Conservation (phyloP, 2,888 invertebrate species). For the Physocephala rufipes region DNA sequence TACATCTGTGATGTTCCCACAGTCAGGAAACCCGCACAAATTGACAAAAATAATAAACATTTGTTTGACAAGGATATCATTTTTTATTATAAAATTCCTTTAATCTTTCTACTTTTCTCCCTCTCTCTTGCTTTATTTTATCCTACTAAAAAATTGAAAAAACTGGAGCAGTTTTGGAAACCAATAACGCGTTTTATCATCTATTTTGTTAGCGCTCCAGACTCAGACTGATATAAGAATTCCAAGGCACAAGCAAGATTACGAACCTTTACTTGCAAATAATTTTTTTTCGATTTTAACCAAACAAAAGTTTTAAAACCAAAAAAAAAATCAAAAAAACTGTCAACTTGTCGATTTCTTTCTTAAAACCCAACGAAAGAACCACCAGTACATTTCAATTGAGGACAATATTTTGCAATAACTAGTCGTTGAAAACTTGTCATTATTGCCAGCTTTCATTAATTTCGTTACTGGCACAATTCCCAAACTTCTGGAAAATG, state of each 20-base stretch:
- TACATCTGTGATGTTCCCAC: slow-evolving; percentile 20
- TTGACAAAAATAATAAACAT: background rate
- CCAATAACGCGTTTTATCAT: background rate
- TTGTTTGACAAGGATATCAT: slow-evolving; percentile 12
- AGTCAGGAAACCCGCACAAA: background rate
- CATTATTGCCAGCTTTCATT: background rate
- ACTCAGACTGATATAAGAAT: slow-evolving; percentile 24
- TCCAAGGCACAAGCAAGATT: slow-evolving; percentile 29
- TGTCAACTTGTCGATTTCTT: too few species aligned
- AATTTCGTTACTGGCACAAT: background rate
- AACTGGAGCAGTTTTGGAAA: background rate
- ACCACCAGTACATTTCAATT: background rate
- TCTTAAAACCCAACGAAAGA: background rate
- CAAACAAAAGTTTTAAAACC: background rate
- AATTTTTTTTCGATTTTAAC: slow-evolving; percentile 17
- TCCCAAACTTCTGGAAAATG: background rate
- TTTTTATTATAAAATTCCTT: too few species aligned
- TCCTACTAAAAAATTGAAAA: background rate
- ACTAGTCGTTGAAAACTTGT: background rate
- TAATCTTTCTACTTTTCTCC: too few species aligned
- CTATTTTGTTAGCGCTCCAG: slow-evolving; percentile 26
- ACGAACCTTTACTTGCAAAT: slow-evolving; percentile 11
- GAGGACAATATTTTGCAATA: slow-evolving; percentile 10
- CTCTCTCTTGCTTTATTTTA: background rate
- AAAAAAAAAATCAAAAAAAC: background rate